Evolutionary conservation across 1,140 invertebrate species (phyloP).

Genomic region (Phymorhynchus buccinoides): DNA sequence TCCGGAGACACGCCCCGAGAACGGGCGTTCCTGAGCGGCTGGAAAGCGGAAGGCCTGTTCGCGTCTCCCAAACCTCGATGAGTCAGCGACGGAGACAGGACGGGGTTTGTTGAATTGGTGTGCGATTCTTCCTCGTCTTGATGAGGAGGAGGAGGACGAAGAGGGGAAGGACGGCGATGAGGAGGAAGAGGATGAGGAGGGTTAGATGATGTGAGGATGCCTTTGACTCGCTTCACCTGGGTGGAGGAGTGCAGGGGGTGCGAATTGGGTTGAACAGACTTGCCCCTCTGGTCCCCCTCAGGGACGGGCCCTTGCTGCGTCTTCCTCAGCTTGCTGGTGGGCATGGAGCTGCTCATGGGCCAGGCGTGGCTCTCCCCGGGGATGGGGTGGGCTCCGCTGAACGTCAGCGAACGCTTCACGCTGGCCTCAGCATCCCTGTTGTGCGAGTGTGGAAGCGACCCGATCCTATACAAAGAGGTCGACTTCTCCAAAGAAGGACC

Average conservation of each 20-base stretch:
- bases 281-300: slow-evolving; percentile 32
- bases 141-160: background rate
- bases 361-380: slow-evolving; percentile 57
- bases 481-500: slow-evolving; percentile 52
- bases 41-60: background rate
- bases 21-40: background rate
- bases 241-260: slow-evolving; percentile 24
- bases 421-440: slow-evolving; percentile 47
- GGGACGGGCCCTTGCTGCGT: slow-evolving; percentile 31
- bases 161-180: background rate
- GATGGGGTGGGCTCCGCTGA: slow-evolving; percentile 76
- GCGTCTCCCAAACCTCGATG: background rate
- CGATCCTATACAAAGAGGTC: slow-evolving; percentile 61
- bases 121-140: background rate
- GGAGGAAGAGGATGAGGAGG: background rate
- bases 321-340: slow-evolving; percentile 41
- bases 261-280: background rate
- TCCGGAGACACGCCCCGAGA: background rate
- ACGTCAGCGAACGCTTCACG: slow-evolving; percentile 79
- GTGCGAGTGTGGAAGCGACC: slow-evolving; percentile 51
- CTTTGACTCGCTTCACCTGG: background rate
- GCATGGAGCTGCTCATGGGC: slow-evolving; percentile 73
- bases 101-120: background rate
- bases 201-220: background rate
- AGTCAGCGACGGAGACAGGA: background rate